Evolutionary conservation across 2,888 invertebrate species (phyloP).

Genomic region (Dicyrtomina minuta): DNA sequence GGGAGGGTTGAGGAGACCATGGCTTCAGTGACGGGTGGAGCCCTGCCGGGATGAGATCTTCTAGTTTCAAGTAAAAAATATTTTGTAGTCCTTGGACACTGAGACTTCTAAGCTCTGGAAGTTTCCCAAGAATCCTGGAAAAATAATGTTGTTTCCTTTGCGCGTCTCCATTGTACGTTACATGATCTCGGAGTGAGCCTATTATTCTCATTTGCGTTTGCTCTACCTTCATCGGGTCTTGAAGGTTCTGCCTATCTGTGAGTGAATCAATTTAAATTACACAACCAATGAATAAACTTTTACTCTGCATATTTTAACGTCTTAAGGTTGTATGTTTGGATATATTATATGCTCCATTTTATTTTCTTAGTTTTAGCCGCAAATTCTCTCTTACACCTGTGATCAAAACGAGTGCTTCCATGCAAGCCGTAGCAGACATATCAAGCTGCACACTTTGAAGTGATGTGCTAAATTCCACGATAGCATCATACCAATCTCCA

Average conservation of each 20-base stretch:
- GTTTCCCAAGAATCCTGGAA: constrained; percentile 85
- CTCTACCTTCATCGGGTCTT: constrained; percentile 89
- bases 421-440: constrained; percentile 90
- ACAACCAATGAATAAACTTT: background rate
- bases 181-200: constrained; percentile 91
- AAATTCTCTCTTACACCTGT: too few species aligned
- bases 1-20: constrained; percentile 94
- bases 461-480: constrained; percentile 86
- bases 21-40: constrained; percentile 89
- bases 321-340: too few species aligned
- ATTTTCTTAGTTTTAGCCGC: too few species aligned
- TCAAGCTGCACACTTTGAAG: constrained; percentile 89
- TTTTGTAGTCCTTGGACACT: constrained; percentile 91
- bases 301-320: too few species aligned
- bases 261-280: too few species aligned
- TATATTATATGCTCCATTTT: too few species aligned
- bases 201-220: constrained; percentile 96
- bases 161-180: constrained; percentile 85
- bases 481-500: constrained; percentile 91
- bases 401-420: constrained; percentile 88
- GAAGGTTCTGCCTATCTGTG: constrained; percentile 89
- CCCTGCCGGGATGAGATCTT: constrained; percentile 87
- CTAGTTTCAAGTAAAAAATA: constrained; percentile 89
- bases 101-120: constrained; percentile 87
- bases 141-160: constrained; percentile 90